These are phyloP conservation scores for Atlantisia rogersi DNA, from an alignment of 2,113 vertebrate species.

Conservation along the genomic window DNA sequence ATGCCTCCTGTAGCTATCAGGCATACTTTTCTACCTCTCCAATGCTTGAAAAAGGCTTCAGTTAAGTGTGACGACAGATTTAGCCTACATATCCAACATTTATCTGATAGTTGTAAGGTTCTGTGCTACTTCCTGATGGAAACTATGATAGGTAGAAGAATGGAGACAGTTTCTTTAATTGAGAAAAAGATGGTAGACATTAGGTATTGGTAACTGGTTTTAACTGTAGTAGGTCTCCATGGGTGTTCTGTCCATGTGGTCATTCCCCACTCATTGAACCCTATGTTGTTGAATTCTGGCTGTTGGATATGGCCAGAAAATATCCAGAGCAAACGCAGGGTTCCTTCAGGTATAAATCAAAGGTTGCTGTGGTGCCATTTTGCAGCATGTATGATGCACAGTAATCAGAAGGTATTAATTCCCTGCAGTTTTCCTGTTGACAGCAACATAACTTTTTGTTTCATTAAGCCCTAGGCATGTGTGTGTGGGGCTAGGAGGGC, in stretches of 20 bases:
- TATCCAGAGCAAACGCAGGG: background rate
- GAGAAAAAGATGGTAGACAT: background rate
- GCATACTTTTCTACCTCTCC: background rate
- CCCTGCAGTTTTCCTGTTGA: background rate
- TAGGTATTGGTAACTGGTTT: background rate
- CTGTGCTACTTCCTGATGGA: background rate
- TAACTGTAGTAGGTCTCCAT: background rate
- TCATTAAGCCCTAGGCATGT: background rate
- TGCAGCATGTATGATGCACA: rapidly evolving
- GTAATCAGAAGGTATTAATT: background rate
- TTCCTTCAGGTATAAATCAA: background rate
- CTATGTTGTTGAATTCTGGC: background rate
- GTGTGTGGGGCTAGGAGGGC: background rate
- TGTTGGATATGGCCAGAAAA: background rate
- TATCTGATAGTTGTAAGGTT: background rate
- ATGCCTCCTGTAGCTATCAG: background rate
- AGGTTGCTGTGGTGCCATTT: background rate
- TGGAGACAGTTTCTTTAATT: background rate
- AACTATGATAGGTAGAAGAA: background rate
- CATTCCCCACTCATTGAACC: background rate
- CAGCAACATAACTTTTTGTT: background rate
- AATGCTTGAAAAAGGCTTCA: background rate
- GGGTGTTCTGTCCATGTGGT: background rate
- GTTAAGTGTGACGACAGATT: background rate
- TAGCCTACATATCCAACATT: background rate